Conservation (phyloP, 1,140 invertebrate species). For the Diachasma alloeum region DNA sequence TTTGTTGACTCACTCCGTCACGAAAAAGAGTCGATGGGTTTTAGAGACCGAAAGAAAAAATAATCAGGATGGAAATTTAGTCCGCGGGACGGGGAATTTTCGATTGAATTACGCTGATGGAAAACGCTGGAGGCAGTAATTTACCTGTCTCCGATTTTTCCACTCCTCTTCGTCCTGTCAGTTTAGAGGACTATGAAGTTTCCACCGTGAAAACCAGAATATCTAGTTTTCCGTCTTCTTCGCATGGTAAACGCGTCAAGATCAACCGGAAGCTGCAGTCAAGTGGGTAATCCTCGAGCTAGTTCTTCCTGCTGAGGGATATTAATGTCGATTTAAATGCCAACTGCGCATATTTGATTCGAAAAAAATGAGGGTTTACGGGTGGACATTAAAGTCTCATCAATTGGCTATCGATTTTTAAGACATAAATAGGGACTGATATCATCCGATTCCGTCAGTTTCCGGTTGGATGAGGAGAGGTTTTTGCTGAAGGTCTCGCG, state of each 20-base stretch:
- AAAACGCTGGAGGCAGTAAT: not conserved
- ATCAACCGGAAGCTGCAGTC: slow-evolving; percentile 22
- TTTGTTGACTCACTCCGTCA: not conserved
- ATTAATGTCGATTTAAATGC: not conserved
- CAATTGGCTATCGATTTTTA: not conserved
- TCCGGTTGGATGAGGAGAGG: too few relatives aligned
- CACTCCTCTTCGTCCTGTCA: not conserved
- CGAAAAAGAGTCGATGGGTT: not conserved
- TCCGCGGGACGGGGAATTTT: not conserved
- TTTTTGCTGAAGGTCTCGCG: too few relatives aligned
- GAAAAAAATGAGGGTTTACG: not conserved
- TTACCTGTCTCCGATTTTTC: not conserved
- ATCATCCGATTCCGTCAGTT: too few relatives aligned
- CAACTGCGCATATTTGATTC: not conserved
- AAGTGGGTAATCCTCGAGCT: not conserved
- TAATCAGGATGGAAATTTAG: too few relatives aligned
- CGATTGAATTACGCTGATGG: not conserved
- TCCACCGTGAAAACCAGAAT: slow-evolving; percentile 24
- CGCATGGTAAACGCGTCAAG: not conserved
- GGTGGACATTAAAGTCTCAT: not conserved
- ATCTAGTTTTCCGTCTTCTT: slow-evolving; percentile 21
- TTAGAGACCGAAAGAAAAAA: not conserved
- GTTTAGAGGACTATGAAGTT: not conserved
- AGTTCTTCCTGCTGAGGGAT: slow-evolving; percentile 10
- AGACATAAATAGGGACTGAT: not conserved